phyloP scores from a whole-genome alignment of 2,888 invertebrate genomes.

The Drosophila picticornis region DNA sequence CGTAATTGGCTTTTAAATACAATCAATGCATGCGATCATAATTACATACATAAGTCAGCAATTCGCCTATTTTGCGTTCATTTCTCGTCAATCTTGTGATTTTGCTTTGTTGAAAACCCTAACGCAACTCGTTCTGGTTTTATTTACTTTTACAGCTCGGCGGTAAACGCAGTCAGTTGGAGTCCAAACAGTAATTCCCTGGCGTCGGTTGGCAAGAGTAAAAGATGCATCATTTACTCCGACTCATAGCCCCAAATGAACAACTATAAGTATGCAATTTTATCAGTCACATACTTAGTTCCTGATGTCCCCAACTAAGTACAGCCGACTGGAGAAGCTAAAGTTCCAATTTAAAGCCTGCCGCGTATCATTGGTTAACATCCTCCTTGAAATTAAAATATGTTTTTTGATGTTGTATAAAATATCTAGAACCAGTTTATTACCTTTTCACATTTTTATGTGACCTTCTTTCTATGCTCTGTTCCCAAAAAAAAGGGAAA shows the following conservation, averaged over 20 bases:
- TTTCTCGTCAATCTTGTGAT: constrained; percentile 23
- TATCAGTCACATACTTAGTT: constrained; percentile 13
- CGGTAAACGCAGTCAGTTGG: constrained; percentile 95
- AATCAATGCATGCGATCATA: constrained; percentile 21
- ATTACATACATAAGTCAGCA: constrained; percentile 5
- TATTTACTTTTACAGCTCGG: constrained; percentile 88
- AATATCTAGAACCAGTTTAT: constrained; percentile 28
- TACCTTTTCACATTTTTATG: constrained; percentile 20
- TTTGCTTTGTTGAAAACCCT: constrained; percentile 43
- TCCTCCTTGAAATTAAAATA: constrained; percentile 12
- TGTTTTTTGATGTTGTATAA: constrained; percentile 45
- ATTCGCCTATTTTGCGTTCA: constrained; percentile 33
- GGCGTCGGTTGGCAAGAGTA: constrained; percentile 93
- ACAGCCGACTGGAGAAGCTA: constrained; percentile 5
- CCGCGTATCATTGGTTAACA: constrained; percentile 13
- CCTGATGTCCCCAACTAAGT: constrained; percentile 17
- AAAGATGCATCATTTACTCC: constrained; percentile 93
- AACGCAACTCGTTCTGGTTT: constrained; percentile 70
- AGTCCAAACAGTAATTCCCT: constrained; percentile 92
- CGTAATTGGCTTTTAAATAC: constrained; percentile 15
- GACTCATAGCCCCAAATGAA: constrained; percentile 85
- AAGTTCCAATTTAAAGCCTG: constrained; percentile 6
- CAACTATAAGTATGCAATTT: constrained; percentile 12
- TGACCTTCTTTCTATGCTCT: constrained; percentile 21
- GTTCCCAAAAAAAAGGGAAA: not conserved